Conservation (phyloP, 2,797 vertebrate genomes). For the Amphiprion clarkii region DNA sequence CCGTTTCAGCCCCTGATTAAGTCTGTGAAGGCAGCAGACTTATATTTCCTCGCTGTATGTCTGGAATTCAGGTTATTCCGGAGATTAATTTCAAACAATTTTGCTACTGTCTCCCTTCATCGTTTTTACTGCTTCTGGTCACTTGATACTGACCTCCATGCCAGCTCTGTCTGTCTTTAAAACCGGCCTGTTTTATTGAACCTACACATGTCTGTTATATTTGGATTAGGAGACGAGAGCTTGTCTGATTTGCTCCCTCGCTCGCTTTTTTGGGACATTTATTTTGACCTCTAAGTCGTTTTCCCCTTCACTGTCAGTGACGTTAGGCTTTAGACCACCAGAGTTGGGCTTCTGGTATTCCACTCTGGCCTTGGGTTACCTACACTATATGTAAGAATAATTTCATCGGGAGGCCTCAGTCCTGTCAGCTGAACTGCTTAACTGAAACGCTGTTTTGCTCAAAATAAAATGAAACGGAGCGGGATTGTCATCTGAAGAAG, state of each 20-base stretch:
- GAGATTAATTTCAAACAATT: slow-evolving; percentile 22
- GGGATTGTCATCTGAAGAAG: not conserved
- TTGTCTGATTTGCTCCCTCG: slow-evolving; percentile 39
- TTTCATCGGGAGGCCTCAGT: slow-evolving; percentile 36
- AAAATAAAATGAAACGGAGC: slow-evolving; percentile 1
- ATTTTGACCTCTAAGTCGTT: slow-evolving; percentile 65
- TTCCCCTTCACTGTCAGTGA: slow-evolving; percentile 68
- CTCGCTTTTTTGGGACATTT: slow-evolving; percentile 61
- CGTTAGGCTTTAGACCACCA: slow-evolving; percentile 70
- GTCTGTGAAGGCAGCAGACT: slow-evolving; percentile 27
- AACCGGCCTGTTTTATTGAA: slow-evolving; percentile 45
- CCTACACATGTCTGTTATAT: slow-evolving; percentile 60
- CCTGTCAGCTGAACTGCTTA: slow-evolving; percentile 30
- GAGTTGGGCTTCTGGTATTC: slow-evolving; percentile 70
- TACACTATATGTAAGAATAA: slow-evolving; percentile 49
- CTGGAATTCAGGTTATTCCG: slow-evolving; percentile 27
- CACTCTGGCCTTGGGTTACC: slow-evolving; percentile 53
- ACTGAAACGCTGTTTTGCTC: not conserved
- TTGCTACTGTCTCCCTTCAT: slow-evolving; percentile 32
- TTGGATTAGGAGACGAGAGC: slow-evolving; percentile 59
- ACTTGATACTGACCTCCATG: slow-evolving; percentile 46
- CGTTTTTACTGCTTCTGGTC: slow-evolving; percentile 36
- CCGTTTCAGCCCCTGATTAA: slow-evolving; percentile 20
- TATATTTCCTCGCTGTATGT: slow-evolving; percentile 29
- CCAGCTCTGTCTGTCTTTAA: slow-evolving; percentile 47